These are phyloP conservation scores for Nerophis ophidion DNA, from an alignment of 2,113 vertebrate genomes.

Conservation along the genomic window DNA sequence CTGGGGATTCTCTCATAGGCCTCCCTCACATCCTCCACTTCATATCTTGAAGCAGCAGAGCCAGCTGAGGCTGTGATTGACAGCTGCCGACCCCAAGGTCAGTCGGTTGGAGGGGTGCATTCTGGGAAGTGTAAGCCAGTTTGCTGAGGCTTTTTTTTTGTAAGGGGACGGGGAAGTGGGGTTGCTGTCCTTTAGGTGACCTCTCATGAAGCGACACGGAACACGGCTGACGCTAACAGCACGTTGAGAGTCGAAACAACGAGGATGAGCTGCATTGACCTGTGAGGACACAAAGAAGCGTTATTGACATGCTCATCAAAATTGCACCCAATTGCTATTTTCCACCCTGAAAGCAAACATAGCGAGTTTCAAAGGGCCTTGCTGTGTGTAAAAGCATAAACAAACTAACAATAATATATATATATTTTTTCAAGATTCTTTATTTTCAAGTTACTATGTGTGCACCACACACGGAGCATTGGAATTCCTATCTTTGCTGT, in stretches of 20 bases:
- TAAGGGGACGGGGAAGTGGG: constrained; percentile 48
- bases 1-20: constrained; percentile 62
- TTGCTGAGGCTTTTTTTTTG: constrained; percentile 27
- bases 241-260: background rate
- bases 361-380: constrained; percentile 11
- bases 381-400: too few relatives aligned
- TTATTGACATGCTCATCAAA: too few relatives aligned
- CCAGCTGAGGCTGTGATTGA: constrained; percentile 72
- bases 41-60: constrained; percentile 60
- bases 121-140: constrained; percentile 60
- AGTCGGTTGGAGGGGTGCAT: constrained; percentile 63
- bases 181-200: constrained; percentile 67
- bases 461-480: too few relatives aligned
- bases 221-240: background rate
- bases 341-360: constrained; percentile 13
- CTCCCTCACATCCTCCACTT: constrained; percentile 62
- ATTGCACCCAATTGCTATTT: background rate
- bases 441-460: too few relatives aligned
- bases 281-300: background rate
- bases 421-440: too few relatives aligned
- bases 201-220: constrained; percentile 39
- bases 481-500: too few relatives aligned
- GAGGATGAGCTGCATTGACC: background rate
- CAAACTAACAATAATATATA: too few relatives aligned
- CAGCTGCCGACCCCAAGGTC: constrained; percentile 72